Base-by-base conservation (phyloP, 2,888 invertebrate genomes). In the Pollenia griseotomentosa region DNA sequence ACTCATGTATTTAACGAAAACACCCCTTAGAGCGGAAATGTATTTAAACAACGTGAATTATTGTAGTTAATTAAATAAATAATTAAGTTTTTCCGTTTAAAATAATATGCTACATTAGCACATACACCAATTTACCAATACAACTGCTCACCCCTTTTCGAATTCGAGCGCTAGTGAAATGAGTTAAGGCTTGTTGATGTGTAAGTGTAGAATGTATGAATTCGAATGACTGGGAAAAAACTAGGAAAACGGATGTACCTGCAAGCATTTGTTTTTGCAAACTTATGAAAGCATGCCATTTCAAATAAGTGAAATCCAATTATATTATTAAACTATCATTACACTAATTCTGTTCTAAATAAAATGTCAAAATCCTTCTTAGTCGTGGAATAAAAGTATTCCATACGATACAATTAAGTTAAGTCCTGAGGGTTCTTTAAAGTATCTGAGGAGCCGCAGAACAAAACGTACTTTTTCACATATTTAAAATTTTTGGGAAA, bases 31-130 rank as follows among this genome's bases (percentile, higher is more conserved):
- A 74, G 55, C 78, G 70, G 73, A 83, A 74, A 86, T 78, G 73
- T 57, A 63, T 79, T 83, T 82, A 44, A 78, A 83, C 66, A 51
- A 48, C 57, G 79, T 83, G 57, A 79, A 79, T 70, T 78, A 79
- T 82, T 82, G 46, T 61, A 74, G 82, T 82, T 86, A 82, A 86
- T 86, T 83, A 86, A 83, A 83, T 83, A 83, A 86, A 86, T 86
- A 86, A 79, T 79, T 83, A 83, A 86, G 68, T 61, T 82, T 78
- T 86, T 86, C 74, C 78, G 78, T 74, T 86, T 83, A 79, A 82
- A 71, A 82, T 63, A 59, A 61, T 61, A 61, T 78, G 44, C 57
- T 44, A 65, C 57, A 61, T 73, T 59, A 71, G 70, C 53, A 53
- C 53, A 79, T 16, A 65, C 23, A 42, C 51, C 12, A 14, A 53